phyloP scores from a whole-genome alignment of 2,113 vertebrate genomes.

The Lepisosteus osseus region DNA sequence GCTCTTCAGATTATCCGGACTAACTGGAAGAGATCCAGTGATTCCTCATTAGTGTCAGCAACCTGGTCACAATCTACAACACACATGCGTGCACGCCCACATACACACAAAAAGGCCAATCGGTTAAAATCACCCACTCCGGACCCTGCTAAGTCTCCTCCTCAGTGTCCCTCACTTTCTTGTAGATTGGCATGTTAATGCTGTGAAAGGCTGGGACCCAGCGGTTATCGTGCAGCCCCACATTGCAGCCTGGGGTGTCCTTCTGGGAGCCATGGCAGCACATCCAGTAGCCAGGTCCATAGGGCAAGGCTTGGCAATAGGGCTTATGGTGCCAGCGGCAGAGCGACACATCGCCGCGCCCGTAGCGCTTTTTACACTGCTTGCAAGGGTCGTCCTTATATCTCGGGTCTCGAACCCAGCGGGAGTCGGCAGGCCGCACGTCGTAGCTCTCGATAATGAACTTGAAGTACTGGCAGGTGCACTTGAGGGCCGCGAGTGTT shows the following conservation, averaged over 20 bases:
- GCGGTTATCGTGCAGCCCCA: conserved; percentile 94
- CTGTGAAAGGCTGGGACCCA: conserved; percentile 91
- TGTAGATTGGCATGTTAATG: conserved; percentile 80
- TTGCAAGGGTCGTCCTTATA: conserved; percentile 95
- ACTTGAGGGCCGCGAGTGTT: conserved; percentile 88
- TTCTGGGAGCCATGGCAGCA: conserved; percentile 84
- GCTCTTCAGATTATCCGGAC: not conserved
- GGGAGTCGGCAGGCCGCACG: conserved; percentile 85
- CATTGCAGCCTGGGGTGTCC: conserved; percentile 83
- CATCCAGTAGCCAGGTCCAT: conserved; percentile 95
- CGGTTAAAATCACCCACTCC: conserved; percentile 30
- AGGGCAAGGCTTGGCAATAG: conserved; percentile 89
- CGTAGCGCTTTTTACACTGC: conserved; percentile 87
- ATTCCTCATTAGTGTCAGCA: conserved; percentile 37
- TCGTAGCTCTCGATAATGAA: conserved; percentile 86
- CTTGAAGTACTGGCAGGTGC: conserved; percentile 86
- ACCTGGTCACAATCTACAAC: conserved; percentile 24
- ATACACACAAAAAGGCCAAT: conserved; percentile 30
- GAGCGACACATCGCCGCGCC: conserved; percentile 84
- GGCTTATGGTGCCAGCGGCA: conserved; percentile 97
- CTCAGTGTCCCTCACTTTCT: conserved; percentile 63
- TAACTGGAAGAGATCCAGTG: conserved; percentile 24
- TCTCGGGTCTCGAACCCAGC: conserved; percentile 91
- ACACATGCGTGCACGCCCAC: conserved; percentile 22
- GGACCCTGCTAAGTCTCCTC: conserved; percentile 60